These are phyloP conservation scores for Chaetodon trifascialis DNA, from an alignment of 2,113 vertebrate genomes.

Conservation along the genomic window DNA sequence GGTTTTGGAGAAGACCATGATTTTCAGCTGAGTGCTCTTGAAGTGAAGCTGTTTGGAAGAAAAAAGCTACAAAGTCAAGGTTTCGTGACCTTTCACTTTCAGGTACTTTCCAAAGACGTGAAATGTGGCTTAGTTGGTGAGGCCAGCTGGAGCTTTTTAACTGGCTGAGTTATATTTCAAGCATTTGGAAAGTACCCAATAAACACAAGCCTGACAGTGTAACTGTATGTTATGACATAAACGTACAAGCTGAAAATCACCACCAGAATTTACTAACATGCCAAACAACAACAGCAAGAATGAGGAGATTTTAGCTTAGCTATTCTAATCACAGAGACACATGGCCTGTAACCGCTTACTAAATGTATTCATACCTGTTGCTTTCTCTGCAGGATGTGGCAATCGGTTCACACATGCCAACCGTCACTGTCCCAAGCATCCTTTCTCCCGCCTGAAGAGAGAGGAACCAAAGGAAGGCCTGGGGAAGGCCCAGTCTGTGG, in stretches of 20 bases:
- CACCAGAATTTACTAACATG: background rate
- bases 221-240: background rate
- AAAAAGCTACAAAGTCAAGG: too few relatives aligned
- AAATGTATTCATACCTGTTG: slow-evolving; percentile 3
- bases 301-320: too few relatives aligned
- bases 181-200: slow-evolving; percentile 63
- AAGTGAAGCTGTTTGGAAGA: background rate
- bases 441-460: slow-evolving; percentile 94
- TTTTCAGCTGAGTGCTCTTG: background rate
- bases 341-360: background rate
- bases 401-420: slow-evolving; percentile 98
- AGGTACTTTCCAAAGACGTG: slow-evolving; percentile 44
- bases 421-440: slow-evolving; percentile 96
- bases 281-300: background rate
- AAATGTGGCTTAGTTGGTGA: background rate
- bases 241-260: background rate
- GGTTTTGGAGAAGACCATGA: background rate
- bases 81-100: background rate
- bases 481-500: slow-evolving; percentile 89
- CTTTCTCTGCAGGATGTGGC: slow-evolving; percentile 87
- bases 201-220: background rate
- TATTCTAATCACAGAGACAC: background rate
- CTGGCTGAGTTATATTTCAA: background rate
- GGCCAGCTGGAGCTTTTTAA: background rate
- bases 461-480: slow-evolving; percentile 89